Evolutionary conservation across 2,797 vertebrate species (phyloP), one percentile per base, ranked within the genome.

Genomic region (Macropus fuliginosus): DNA sequence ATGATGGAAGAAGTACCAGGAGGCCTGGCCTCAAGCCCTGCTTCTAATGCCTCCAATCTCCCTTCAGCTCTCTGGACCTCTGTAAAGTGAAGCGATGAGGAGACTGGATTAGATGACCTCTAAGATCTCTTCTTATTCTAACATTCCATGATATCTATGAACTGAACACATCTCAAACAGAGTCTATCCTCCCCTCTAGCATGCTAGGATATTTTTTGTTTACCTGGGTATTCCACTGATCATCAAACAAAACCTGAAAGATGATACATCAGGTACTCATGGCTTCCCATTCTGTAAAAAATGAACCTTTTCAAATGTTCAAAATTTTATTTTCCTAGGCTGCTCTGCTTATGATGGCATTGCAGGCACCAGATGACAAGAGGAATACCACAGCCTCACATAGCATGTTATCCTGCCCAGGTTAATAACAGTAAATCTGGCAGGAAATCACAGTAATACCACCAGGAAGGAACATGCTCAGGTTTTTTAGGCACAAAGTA

Each of bases 361-460:
- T 27, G n/a, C 0, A 1, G 55, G 29, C 18, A 46, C 50, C 40
- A 34, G 59, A 40, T 4, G 87, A 56, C 24, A 52, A 5, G 90
- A 92, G 81, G 54, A 92, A 62, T 54, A 46, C 2, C 11, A 18
- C 5, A 94, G 57, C 40, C 92, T 89, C 4, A 29, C 10, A 95
- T 1, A 12, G 91, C 90, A 40, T 34, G 56, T 4, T 12, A 46
- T 94, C 52, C 52, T 29, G 87, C 0, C 0, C 28, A 94, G n/a
- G 62, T 62, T 40, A 28, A 16, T 28, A 91, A 40, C 92, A 92
- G 92, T 50, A 91, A 92, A 97, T 94, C 40, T 92, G 66, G 66
- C 18, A 97, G 31, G 97, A 98, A 96, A 91, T 59, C 40, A 93
- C 9, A 91, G 50, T 62, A 95, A 93, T 4, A 94, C 27, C 96